phyloP scores from a whole-genome alignment of 2,888 invertebrate genomes.

The Volucella zonaria region DNA sequence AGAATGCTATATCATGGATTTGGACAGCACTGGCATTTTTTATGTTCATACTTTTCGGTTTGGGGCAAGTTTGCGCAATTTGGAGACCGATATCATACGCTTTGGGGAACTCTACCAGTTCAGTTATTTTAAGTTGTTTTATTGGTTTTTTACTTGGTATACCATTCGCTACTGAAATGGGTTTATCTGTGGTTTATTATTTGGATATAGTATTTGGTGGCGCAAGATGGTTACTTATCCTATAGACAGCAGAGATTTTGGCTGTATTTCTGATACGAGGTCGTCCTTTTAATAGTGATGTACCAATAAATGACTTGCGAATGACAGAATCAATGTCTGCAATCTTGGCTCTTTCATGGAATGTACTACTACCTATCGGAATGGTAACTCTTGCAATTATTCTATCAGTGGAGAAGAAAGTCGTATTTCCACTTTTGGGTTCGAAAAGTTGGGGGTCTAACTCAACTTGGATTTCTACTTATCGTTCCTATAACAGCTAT shows the following conservation, averaged over 20 bases:
- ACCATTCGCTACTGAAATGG: slow-evolving; percentile 93
- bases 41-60: slow-evolving; percentile 92
- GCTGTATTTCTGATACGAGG: slow-evolving; percentile 94
- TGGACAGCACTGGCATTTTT: slow-evolving; percentile 95
- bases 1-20: slow-evolving; percentile 90
- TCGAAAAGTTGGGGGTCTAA: slow-evolving; percentile 88
- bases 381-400: slow-evolving; percentile 89
- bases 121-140: slow-evolving; percentile 89
- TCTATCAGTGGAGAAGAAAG: slow-evolving; percentile 87
- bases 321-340: slow-evolving; percentile 85
- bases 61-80: slow-evolving; percentile 93
- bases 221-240: slow-evolving; percentile 92
- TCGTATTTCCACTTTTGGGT: slow-evolving; percentile 93
- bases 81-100: slow-evolving; percentile 96
- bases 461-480: slow-evolving; percentile 90
- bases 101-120: slow-evolving; percentile 89
- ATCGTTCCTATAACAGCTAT: slow-evolving; percentile 85
- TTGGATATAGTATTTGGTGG: slow-evolving; percentile 93
- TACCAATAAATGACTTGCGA: slow-evolving; percentile 81
- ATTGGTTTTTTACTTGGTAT: slow-evolving; percentile 92
- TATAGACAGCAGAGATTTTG: slow-evolving; percentile 89
- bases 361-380: slow-evolving; percentile 91
- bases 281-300: slow-evolving; percentile 90
- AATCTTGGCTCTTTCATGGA: slow-evolving; percentile 93
- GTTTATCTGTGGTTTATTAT: slow-evolving; percentile 92